Base-by-base conservation (phyloP, 1,140 invertebrate genomes). In the Aphaenogaster ashmeadi region DNA sequence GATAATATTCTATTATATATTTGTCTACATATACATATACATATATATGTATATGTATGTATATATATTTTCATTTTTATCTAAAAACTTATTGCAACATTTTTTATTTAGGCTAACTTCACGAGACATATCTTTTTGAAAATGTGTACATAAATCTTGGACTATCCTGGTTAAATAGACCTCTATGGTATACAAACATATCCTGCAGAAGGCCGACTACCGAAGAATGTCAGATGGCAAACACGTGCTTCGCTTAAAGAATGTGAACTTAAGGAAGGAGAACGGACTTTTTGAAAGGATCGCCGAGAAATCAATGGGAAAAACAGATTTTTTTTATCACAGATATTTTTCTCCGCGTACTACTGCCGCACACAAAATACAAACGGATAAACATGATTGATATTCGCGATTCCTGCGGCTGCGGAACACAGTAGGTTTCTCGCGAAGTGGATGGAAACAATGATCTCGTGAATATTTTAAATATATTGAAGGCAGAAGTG, bases 221-320 rank as follows among this genome's bases (percentile, higher is more conserved):
- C 44, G n/a, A 44, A 75, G 74, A 72, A 91, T 89, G 74, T 69
- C 89, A 91, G 87, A 91, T 91, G 87, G 90, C 67, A 9, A 87
- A 72, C 90, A 89, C 87, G 90, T 91, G 90, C 64, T 75, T 52
- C 21, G 79, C 36, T 75, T 91, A 27, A 27, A 41, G 36, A 71
- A 62, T 64, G 54, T 69, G 38, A 77, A 60, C 38, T 84, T 27
- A 27, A 27, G 0, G 27, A 27, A 41, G 50, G 52, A 50, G 15
- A 75, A 67, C 5, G 15, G 18, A 56, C 15, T 13, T 52, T 88
- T 21, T 33, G 1, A 9, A 18, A n/a, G 9, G 41, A 38, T 86
- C 33, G 7, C 11, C 38, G 38, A 58, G 54, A 5, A 50, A 47
- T 41, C 47, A 7, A 74, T 15, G 60, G 36, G 41, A 78, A 77